phyloP scores from a whole-genome alignment of 1,140 invertebrate species.

The Leptoteleia sp. region DNA sequence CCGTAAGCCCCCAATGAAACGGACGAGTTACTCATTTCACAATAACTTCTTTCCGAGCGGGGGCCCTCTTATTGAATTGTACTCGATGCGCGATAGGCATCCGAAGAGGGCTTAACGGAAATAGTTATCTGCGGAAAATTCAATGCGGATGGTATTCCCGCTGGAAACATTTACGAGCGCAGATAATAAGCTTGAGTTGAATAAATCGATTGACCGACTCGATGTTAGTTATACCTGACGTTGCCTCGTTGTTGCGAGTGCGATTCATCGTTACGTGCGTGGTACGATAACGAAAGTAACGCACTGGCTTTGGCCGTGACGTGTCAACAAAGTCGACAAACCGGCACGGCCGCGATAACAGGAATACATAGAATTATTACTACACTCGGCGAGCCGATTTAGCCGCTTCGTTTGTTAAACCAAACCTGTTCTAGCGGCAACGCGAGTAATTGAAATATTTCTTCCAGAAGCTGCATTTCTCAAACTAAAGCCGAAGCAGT shows the following conservation, averaged over 20 bases:
- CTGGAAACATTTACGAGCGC: conserved; percentile 61
- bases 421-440: conserved; percentile 70
- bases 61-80: conserved; percentile 62
- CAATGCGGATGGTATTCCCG: conserved; percentile 55
- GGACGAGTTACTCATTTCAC: conserved; percentile 57
- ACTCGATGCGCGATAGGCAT: conserved; percentile 49
- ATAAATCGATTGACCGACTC: conserved; percentile 65
- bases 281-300: conserved; percentile 74
- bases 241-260: conserved; percentile 58
- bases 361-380: conserved; percentile 71
- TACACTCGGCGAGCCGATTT: conserved; percentile 48
- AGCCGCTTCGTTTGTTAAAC: conserved; percentile 69
- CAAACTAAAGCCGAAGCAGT: conserved; percentile 33
- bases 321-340: conserved; percentile 71
- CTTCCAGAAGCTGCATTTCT: conserved; percentile 57
- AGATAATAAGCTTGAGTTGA: conserved; percentile 66
- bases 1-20: conserved; percentile 13
- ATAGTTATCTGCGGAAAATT: conserved; percentile 65
- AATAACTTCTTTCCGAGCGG: conserved; percentile 35
- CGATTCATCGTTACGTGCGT: conserved; percentile 72
- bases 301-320: conserved; percentile 68
- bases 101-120: conserved; percentile 59
- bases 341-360: conserved; percentile 64
- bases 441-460: conserved; percentile 64
- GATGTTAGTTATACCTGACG: conserved; percentile 65